These are phyloP conservation scores for Brachyptera risi DNA, from an alignment of 2,888 invertebrate species.

Conservation along the genomic window DNA sequence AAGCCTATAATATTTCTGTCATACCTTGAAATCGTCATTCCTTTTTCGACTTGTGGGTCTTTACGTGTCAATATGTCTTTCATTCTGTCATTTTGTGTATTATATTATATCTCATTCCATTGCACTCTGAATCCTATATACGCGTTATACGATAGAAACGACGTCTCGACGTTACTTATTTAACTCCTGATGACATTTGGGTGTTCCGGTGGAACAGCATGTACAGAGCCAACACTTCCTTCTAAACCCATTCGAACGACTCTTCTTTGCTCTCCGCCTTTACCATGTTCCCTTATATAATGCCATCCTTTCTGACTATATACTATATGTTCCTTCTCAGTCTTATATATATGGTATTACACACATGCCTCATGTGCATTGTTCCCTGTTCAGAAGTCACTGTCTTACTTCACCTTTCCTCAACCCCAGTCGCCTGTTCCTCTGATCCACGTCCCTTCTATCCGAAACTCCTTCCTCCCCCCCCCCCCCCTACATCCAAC, in stretches of 20 bases:
- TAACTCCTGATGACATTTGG: constrained; percentile 3
- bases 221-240: constrained; percentile 1
- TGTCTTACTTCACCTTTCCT: neutral
- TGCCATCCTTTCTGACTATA: neutral
- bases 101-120: too few relatives aligned
- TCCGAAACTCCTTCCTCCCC: too few relatives aligned
- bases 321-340: neutral
- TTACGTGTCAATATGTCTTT: constrained; percentile 18
- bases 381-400: neutral
- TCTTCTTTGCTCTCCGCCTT: constrained; percentile 4
- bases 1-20: too few relatives aligned
- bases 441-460: constrained; percentile 10
- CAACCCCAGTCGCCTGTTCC: neutral
- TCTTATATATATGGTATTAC: neutral
- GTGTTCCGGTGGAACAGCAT: constrained; percentile 10
- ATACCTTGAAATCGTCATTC: too few relatives aligned
- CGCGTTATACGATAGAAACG: too few relatives aligned
- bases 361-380: neutral
- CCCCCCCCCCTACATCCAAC: neutral
- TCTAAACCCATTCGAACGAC: too few relatives aligned
- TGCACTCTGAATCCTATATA: constrained; percentile 1
- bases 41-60: constrained; percentile 2
- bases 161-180: constrained; percentile 12
- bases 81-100: constrained; percentile 17
- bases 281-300: neutral